phyloP scores from a whole-genome alignment of 2,797 vertebrate genomes.

The Poecilia gillii region DNA sequence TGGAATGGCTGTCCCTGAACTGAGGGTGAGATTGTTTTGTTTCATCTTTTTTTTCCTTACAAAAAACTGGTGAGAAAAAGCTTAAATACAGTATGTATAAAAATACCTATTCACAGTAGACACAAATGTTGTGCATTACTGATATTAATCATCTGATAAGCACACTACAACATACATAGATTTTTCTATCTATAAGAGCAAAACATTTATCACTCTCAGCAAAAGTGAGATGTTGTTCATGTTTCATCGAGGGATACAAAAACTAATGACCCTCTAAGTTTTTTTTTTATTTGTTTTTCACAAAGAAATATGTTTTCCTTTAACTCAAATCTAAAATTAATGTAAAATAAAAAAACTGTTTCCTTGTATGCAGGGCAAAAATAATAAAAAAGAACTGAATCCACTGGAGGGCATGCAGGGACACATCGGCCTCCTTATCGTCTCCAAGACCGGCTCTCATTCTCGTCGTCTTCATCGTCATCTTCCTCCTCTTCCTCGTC shows the following conservation, averaged over 20 bases:
- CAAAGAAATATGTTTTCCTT: slow-evolving; percentile 53
- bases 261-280: slow-evolving; percentile 41
- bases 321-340: slow-evolving; percentile 65
- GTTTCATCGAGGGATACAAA: slow-evolving; percentile 67
- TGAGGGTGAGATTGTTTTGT: slow-evolving; percentile 45
- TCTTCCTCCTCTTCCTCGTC: slow-evolving; percentile 91
- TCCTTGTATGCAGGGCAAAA: slow-evolving; percentile 20
- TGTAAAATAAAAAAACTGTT: slow-evolving; percentile 57
- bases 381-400: slow-evolving; percentile 22
- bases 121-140: slow-evolving; percentile 84
- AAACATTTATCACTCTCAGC: slow-evolving; percentile 77
- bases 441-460: slow-evolving; percentile 96
- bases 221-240: slow-evolving; percentile 80
- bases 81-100: slow-evolving; percentile 80
- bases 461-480: slow-evolving; percentile 90
- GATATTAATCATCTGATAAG: slow-evolving; percentile 77
- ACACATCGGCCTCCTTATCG: slow-evolving; percentile 82
- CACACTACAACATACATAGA: slow-evolving; percentile 76
- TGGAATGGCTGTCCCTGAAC: slow-evolving; percentile 69
- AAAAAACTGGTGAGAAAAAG: slow-evolving; percentile 68
- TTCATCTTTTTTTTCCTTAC: background rate
- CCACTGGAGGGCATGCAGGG: slow-evolving; percentile 26
- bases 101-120: slow-evolving; percentile 84
- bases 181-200: slow-evolving; percentile 73
- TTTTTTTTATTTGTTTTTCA: slow-evolving; percentile 37